Evolutionary conservation across 1,140 invertebrate species (phyloP), one percentile per base, ranked within the genome.

Genomic region (Zaprionus ornatus): DNA sequence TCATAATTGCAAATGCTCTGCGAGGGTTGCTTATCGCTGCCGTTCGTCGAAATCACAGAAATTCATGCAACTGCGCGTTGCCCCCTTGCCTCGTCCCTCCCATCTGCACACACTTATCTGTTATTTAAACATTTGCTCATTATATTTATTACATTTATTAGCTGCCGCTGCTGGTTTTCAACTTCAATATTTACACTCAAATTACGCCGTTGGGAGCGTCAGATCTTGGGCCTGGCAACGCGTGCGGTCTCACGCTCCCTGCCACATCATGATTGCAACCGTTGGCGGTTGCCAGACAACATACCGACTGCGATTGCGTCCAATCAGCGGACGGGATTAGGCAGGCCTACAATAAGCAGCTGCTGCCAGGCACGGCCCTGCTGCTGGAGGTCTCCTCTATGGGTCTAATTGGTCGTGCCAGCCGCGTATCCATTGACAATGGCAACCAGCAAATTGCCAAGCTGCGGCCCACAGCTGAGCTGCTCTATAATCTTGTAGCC

Each of bases 51-150:
- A 72, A 48, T 64, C 74, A 19, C 29, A 59, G 17, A 15, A 56
- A 73, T 67, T 67, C 77, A 69, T 77, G 70, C 65, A 66, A 61
- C 52, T 27, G 37, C 50, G 27, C 25, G 54, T n/a, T 21, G 48
- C 72, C 45, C 9, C 25, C 0, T 1, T n/a, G n/a, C 10, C 5
- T 37, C 56, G n/a, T 32, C 29, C 32, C 13, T 13, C 23, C 42
- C 19, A 29, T 48, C 61, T 13, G 23, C 60, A 17, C n/a, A 0
- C 35, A 6, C 55, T 52, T 19, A 52, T 19, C 55, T 19, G 42
- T 54, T 80, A 59, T 79, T 88, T 74, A 87, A 87, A 87, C 82
- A 87, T 87, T 87, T 83, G 83, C 83, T 87, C 83, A 87, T 87
- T 87, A 87, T 88, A 79, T 72, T 75, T 83, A 82, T 88, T 83